A percentile compares a stretch with the other conserved stretches of the same genome.
Evolutionary conservation across 2,888 invertebrate species (phyloP).

Genomic region (Piscicola geometra): DNA sequence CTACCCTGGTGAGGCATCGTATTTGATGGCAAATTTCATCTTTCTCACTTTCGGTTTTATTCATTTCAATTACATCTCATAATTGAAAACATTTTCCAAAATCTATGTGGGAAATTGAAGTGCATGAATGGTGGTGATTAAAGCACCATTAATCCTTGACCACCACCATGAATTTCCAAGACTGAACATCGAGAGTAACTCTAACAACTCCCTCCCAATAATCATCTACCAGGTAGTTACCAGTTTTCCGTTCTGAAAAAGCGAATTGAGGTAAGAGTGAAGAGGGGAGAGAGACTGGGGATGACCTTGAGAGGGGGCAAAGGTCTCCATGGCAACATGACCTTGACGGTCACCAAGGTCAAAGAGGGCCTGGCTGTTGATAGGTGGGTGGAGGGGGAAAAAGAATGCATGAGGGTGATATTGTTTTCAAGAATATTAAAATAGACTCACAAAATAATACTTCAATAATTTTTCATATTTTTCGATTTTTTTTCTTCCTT

Average conservation of each 20-base stretch:
- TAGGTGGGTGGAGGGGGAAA: conserved; percentile 60
- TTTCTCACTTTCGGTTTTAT: too few species aligned
- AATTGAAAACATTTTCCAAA: too few species aligned
- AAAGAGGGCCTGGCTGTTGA: conserved; percentile 83
- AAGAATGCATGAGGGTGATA: too few species aligned
- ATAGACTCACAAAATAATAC: too few species aligned
- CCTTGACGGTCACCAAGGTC: conserved; percentile 81
- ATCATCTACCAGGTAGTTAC: conserved; percentile 37
- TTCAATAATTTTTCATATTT: too few species aligned
- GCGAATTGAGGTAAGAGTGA: conserved; percentile 59
- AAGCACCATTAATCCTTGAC: too few species aligned
- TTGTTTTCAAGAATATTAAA: too few species aligned
- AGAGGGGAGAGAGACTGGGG: conserved; percentile 78
- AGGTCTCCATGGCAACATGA: conserved; percentile 63
- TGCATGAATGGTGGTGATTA: too few species aligned
- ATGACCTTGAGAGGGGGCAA: conserved; percentile 80
- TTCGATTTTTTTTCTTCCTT: too few species aligned
- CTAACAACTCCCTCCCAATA: neutral
- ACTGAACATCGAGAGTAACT: neutral
- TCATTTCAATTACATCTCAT: too few species aligned
- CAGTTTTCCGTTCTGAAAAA: conserved; percentile 49
- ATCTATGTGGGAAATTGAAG: too few species aligned
- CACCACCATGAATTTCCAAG: neutral
- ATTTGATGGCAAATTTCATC: too few species aligned
- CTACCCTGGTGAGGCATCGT: conserved; percentile 67